phyloP scores from a whole-genome alignment of 2,888 invertebrate species.

The Brassicogethes aeneus region DNA sequence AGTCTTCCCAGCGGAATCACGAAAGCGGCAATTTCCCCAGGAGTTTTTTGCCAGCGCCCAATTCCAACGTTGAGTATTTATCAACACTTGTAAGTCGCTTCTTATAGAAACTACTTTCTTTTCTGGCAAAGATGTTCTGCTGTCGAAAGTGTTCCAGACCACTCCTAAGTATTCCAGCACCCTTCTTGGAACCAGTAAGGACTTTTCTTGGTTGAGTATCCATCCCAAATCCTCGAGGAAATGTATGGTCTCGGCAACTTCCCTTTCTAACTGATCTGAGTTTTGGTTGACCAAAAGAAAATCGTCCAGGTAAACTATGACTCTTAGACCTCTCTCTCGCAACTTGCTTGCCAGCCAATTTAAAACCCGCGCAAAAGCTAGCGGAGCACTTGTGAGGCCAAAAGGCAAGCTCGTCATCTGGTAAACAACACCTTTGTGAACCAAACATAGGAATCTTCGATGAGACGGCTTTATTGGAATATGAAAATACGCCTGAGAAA shows the following conservation, averaged over 20 bases:
- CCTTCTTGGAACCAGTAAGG: slow-evolving; percentile 3
- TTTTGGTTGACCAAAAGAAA: slow-evolving; percentile 11
- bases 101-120: not conserved
- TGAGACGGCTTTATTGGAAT: slow-evolving; percentile 11
- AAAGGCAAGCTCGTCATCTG: slow-evolving; percentile 17
- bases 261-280: slow-evolving; percentile 2
- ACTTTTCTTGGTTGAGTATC: slow-evolving; percentile 11
- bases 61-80: too few relatives aligned
- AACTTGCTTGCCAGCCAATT: slow-evolving; percentile 21
- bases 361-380: slow-evolving; percentile 17
- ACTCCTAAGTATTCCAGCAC: slow-evolving; percentile 12
- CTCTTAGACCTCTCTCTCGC: slow-evolving; percentile 14
- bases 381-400: slow-evolving; percentile 20
- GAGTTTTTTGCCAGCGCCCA: slow-evolving; percentile 6
- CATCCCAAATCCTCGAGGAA: slow-evolving; percentile 5
- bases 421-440: slow-evolving; percentile 9
- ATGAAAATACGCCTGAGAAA: slow-evolving; percentile 18
- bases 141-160: slow-evolving; percentile 9
- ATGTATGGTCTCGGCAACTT: slow-evolving; percentile 5
- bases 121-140: not conserved
- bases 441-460: slow-evolving; percentile 12
- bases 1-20: slow-evolving; percentile 13
- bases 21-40: too few relatives aligned
- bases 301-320: slow-evolving; percentile 24
- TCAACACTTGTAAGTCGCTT: too few relatives aligned